Base-by-base conservation (phyloP, 2,113 vertebrate genomes). In the Natator depressus region DNA sequence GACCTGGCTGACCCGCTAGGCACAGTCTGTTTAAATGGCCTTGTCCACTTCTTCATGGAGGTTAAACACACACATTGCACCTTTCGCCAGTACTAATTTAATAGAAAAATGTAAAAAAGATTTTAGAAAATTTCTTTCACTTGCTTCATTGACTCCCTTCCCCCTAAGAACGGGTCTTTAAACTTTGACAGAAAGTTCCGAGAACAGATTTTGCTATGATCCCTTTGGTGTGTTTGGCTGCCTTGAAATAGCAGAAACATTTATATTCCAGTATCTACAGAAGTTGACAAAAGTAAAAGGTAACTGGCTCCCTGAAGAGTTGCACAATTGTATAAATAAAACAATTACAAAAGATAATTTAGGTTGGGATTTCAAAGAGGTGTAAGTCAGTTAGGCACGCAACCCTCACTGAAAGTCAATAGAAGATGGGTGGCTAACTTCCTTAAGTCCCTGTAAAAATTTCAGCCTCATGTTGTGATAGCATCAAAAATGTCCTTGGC, bases 241-340 rank as follows among this genome's bases (percentile, higher is more conserved):
- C 14, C 84, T 1, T 80, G 55, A 35, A 57, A 13, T 47, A 79
- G 53, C 49, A 80, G 92, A 57, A 2, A 62, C 6, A 31, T 31
- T 62, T 62, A 62, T 62, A 31, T 62, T 62, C 65, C 8, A 91
- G 59, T 35, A 92, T 51, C n/a, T 79, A 13, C 0, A 1, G 8
- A 65, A n/a, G 0, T 0, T 0, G 0, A 54, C 13, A 24, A 1
- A 1, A 83, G 22, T 3, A 59, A 84, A 6, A 87, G 3, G 3
- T 47, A 51, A 1, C 14, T 27, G 92, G 47, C 16, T 29, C 75
- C n/a, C 24, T 80, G n/a, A 2, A 86, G 55, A 78, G 10, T 4
- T 7, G 5, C 6, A 2, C 14, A 88, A 10, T 69, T 84, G 65
- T 0, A 0, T 54, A 25, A 49, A 65, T 89, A 89, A 31, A 87